These are phyloP conservation scores for Chiloscyllium punctatum DNA, from an alignment of 2,797 vertebrate genomes.

Conservation along the genomic window DNA sequence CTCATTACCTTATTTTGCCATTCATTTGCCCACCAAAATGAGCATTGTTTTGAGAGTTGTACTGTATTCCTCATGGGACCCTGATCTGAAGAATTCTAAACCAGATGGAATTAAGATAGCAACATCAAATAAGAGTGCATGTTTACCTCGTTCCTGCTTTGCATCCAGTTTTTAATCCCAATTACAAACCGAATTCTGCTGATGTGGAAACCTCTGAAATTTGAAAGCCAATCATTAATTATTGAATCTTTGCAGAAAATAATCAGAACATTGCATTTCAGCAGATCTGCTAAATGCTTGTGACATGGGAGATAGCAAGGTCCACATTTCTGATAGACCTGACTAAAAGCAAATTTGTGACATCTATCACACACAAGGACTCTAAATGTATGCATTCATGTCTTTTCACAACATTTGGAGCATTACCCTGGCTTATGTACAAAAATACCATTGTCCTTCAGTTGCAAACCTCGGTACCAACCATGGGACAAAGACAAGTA, in stretches of 20 bases:
- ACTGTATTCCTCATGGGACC: background rate
- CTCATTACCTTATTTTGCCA: background rate
- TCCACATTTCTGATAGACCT: background rate
- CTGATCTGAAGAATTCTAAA: background rate
- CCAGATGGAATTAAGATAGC: background rate
- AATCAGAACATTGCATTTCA: background rate
- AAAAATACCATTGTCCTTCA: background rate
- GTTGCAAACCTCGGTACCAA: background rate
- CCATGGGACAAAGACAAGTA: background rate
- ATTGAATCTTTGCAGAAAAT: background rate
- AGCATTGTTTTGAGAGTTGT: background rate
- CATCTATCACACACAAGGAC: background rate
- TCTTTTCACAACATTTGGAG: background rate
- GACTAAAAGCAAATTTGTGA: background rate
- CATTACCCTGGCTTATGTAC: background rate
- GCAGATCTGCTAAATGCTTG: background rate
- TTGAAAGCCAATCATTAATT: background rate
- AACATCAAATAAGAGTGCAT: background rate
- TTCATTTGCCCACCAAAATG: too few species aligned
- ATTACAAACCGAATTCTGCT: background rate
- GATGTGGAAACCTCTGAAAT: background rate
- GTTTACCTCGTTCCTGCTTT: background rate
- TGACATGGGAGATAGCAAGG: background rate
- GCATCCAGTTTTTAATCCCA: background rate
- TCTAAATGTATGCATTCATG: background rate